Percentiles rank a stretch among this genome's conserved stretches.
phyloP scores from a whole-genome alignment of 2,797 vertebrate genomes.

The Danio choprae region DNA sequence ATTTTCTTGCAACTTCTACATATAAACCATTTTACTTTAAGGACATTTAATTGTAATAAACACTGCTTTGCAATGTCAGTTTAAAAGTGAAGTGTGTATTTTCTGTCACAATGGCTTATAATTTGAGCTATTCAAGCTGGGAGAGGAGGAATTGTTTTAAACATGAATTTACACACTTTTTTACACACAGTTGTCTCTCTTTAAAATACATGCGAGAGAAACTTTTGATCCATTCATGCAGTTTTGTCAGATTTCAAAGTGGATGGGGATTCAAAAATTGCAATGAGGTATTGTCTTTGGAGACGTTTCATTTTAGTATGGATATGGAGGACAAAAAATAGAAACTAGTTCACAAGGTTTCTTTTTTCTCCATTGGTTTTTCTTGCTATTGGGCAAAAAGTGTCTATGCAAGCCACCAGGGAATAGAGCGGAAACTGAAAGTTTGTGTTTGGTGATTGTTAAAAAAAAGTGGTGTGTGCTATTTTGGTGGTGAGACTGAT shows the following conservation, averaged over 20 bases:
- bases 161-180: neutral
- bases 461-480: conserved; percentile 48
- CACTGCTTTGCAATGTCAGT: neutral
- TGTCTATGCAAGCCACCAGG: conserved; percentile 42
- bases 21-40: neutral
- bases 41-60: neutral
- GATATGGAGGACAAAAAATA: conserved; percentile 10
- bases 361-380: conserved; percentile 27
- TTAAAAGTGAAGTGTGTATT: conserved; percentile 6
- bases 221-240: neutral
- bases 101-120: neutral
- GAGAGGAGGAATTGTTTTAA: neutral
- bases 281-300: conserved; percentile 15
- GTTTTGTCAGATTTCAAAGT: conserved; percentile 22
- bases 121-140: no score
- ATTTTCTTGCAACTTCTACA: neutral
- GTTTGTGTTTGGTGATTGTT: conserved; percentile 60
- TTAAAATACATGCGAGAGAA: neutral
- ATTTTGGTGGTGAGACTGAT: conserved; percentile 63
- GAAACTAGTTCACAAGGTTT: conserved; percentile 39
- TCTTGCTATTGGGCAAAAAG: conserved; percentile 20
- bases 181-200: no score
- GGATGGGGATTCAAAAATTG: neutral
- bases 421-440: conserved; percentile 20
- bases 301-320: neutral